Percentiles rank a stretch among this genome's conserved stretches.
Evolutionary conservation across 1,140 invertebrate genomes (phyloP).

Genomic region (Drosophila obscura): DNA sequence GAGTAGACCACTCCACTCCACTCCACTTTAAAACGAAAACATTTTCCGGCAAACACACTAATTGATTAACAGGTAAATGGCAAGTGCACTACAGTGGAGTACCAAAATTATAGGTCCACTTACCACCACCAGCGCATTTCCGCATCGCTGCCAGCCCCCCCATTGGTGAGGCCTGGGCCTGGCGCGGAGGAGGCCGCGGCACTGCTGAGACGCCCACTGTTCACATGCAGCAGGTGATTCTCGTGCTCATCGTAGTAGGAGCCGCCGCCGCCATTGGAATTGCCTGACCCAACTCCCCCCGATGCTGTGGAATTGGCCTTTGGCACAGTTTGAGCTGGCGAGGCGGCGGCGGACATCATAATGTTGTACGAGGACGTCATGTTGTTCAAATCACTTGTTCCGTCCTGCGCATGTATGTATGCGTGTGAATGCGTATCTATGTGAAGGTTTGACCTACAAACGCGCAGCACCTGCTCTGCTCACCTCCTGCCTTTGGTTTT

Average conservation of each 20-base stretch:
- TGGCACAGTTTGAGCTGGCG: slow-evolving; percentile 65
- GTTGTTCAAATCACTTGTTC: slow-evolving; percentile 17
- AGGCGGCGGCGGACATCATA: slow-evolving; percentile 35
- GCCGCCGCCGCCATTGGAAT: slow-evolving; percentile 17
- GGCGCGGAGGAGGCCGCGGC: slow-evolving; percentile 65
- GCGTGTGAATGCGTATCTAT: slow-evolving; percentile 6
- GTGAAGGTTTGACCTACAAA: slow-evolving; percentile 25
- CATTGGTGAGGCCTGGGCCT: slow-evolving; percentile 53
- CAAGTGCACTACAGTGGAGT: slow-evolving; percentile 1
- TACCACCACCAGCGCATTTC: slow-evolving; percentile 77
- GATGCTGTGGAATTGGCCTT: slow-evolving; percentile 19
- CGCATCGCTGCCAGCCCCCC: slow-evolving; percentile 38
- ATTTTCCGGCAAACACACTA: slow-evolving; percentile 14
- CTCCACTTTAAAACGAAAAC: slow-evolving; percentile 12
- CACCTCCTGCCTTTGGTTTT: slow-evolving; percentile 11
- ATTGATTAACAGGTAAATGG: slow-evolving; percentile 22
- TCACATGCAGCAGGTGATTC: slow-evolving; percentile 68
- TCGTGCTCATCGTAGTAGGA: slow-evolving; percentile 61
- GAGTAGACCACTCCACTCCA: background rate
- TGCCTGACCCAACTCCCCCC: background rate
- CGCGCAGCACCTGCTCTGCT: slow-evolving; percentile 23
- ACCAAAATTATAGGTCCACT: slow-evolving; percentile 21
- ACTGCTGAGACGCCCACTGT: slow-evolving; percentile 30
- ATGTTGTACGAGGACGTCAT: slow-evolving; percentile 49
- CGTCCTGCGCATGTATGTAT: slow-evolving; percentile 22